Percentiles rank a stretch among this genome's conserved stretches.
Evolutionary conservation across 2,888 invertebrate genomes (phyloP).

Genomic region (Stenodera caucasica): DNA sequence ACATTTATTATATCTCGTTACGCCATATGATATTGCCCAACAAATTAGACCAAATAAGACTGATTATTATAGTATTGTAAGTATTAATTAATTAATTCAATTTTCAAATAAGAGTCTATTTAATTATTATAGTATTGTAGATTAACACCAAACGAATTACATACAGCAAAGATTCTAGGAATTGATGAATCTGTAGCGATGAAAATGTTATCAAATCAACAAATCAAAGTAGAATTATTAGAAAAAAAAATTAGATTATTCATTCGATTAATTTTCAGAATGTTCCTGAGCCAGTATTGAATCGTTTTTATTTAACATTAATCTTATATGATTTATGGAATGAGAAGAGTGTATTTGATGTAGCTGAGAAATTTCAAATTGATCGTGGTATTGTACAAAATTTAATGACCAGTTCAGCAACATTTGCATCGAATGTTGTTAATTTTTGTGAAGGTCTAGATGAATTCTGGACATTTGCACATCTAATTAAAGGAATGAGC

Average conservation of each 20-base stretch:
- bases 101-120: slow-evolving; percentile 17
- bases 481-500: slow-evolving; percentile 74
- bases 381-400: slow-evolving; percentile 80
- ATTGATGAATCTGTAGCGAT: slow-evolving; percentile 74
- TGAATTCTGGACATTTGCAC: slow-evolving; percentile 80
- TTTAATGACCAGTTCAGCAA: slow-evolving; percentile 69
- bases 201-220: slow-evolving; percentile 68
- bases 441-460: slow-evolving; percentile 79
- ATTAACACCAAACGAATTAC: slow-evolving; percentile 66
- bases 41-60: slow-evolving; percentile 59
- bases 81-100: slow-evolving; percentile 32
- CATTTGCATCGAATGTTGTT: slow-evolving; percentile 75
- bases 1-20: slow-evolving; percentile 86
- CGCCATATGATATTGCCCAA: slow-evolving; percentile 71
- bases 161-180: slow-evolving; percentile 74
- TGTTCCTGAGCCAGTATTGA: slow-evolving; percentile 64
- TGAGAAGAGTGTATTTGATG: slow-evolving; percentile 64
- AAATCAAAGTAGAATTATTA: slow-evolving; percentile 59
- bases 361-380: slow-evolving; percentile 69
- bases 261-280: slow-evolving; percentile 54
- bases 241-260: not conserved
- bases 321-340: slow-evolving; percentile 81
- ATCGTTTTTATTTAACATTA: slow-evolving; percentile 83
- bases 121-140: slow-evolving; percentile 60
- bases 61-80: slow-evolving; percentile 66